phyloP scores from a whole-genome alignment of 2,113 vertebrate species.

The Platanista minor region DNA sequence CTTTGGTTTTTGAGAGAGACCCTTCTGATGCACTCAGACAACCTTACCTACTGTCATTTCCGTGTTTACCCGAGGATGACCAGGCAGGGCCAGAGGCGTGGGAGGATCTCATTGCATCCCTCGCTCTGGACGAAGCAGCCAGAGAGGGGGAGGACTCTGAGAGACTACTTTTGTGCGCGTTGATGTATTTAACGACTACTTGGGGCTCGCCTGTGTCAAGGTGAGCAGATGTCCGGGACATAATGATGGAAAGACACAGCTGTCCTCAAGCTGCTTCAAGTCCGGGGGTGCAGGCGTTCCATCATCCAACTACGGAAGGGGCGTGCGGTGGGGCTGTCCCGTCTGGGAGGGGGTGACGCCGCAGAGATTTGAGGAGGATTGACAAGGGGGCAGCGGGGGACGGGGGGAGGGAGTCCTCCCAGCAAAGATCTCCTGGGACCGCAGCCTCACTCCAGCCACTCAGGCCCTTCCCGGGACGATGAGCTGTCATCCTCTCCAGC shows the following conservation, averaged over 20 bases:
- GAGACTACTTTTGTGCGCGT: accelerated
- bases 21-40: accelerated
- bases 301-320: accelerated
- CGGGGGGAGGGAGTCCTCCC: accelerated
- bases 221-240: accelerated
- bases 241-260: accelerated
- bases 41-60: background rate
- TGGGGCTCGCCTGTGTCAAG: accelerated
- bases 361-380: background rate
- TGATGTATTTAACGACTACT: background rate
- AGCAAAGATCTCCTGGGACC: background rate
- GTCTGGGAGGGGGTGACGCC: accelerated
- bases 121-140: background rate
- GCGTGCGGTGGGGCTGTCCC: accelerated
- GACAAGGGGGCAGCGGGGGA: no score
- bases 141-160: background rate
- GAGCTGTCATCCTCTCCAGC: accelerated
- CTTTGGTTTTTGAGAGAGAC: background rate
- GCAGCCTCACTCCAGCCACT: background rate
- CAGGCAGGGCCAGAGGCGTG: background rate
- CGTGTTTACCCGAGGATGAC: background rate
- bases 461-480: accelerated
- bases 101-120: accelerated
- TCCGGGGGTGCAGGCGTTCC: background rate
- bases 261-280: accelerated